These are phyloP conservation scores for Druceiella hillmani DNA, from an alignment of 2,888 invertebrate genomes.

Conservation along the genomic window DNA sequence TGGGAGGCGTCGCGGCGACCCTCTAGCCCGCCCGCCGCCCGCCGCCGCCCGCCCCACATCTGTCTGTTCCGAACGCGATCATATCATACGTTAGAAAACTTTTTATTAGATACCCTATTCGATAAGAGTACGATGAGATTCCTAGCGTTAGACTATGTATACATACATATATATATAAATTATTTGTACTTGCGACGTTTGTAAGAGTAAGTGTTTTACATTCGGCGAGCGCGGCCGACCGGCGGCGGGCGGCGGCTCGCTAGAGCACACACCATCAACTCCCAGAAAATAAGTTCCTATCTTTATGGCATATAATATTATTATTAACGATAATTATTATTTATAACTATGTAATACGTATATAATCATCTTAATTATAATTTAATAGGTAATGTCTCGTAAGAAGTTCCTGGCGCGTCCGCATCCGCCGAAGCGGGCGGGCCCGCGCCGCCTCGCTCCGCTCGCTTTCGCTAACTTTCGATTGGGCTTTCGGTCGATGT, in stretches of 20 bases:
- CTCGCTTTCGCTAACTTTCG: constrained; percentile 16
- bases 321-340: constrained; percentile 57
- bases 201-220: constrained; percentile 51
- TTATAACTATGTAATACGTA: constrained; percentile 57
- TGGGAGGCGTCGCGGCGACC: constrained; percentile 47
- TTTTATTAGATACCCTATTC: constrained; percentile 30
- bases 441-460: constrained; percentile 21
- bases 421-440: constrained; percentile 15
- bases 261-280: constrained; percentile 46
- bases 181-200: too few species aligned
- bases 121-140: constrained; percentile 29
- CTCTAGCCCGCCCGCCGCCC: constrained; percentile 36
- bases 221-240: constrained; percentile 40
- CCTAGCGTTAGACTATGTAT: too few species aligned
- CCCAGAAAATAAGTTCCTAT: constrained; percentile 58
- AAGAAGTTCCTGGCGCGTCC: constrained; percentile 55
- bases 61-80: constrained; percentile 22
- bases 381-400: constrained; percentile 52
- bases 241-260: constrained; percentile 42
- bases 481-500: constrained; percentile 26
- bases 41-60: constrained; percentile 30
- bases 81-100: constrained; percentile 54
- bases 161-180: too few species aligned
- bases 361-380: constrained; percentile 56
- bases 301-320: constrained; percentile 58